These are phyloP conservation scores for Drosophila sordidula DNA, from an alignment of 2,888 invertebrate genomes.

Conservation along the genomic window DNA sequence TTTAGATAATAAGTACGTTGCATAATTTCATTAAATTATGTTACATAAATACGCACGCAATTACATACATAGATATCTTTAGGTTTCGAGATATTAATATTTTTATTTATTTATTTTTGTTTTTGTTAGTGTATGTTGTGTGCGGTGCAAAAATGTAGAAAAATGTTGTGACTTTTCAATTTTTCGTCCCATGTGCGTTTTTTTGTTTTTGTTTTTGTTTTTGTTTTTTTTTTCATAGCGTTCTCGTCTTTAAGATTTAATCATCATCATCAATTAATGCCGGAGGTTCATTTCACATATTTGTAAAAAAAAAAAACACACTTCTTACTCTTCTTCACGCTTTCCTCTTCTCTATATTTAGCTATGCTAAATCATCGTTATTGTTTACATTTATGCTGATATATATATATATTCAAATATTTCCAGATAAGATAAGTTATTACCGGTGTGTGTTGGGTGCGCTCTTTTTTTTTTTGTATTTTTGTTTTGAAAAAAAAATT, in stretches of 20 bases:
- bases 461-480: constrained; percentile 7
- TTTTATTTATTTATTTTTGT: constrained; percentile 5
- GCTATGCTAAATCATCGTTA: constrained; percentile 74
- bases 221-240: constrained; percentile 14
- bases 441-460: constrained; percentile 22
- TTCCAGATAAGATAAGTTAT: constrained; percentile 25
- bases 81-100: constrained; percentile 22
- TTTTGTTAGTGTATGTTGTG: constrained; percentile 21
- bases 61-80: constrained; percentile 42
- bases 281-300: constrained; percentile 77
- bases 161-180: constrained; percentile 59
- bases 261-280: constrained; percentile 44
- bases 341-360: constrained; percentile 49
- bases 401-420: constrained; percentile 46
- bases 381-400: constrained; percentile 69
- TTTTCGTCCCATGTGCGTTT: constrained; percentile 61
- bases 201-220: constrained; percentile 8
- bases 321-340: constrained; percentile 28
- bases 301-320: constrained; percentile 71
- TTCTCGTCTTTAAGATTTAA: constrained; percentile 49
- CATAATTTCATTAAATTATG: constrained; percentile 55
- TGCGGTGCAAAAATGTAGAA: constrained; percentile 77
- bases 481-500: constrained; percentile 20
- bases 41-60: constrained; percentile 37
- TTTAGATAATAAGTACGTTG: constrained; percentile 48